Percentiles rank a stretch among this genome's conserved stretches.
phyloP scores from a whole-genome alignment of 2,113 vertebrate genomes.

The Riparia riparia region DNA sequence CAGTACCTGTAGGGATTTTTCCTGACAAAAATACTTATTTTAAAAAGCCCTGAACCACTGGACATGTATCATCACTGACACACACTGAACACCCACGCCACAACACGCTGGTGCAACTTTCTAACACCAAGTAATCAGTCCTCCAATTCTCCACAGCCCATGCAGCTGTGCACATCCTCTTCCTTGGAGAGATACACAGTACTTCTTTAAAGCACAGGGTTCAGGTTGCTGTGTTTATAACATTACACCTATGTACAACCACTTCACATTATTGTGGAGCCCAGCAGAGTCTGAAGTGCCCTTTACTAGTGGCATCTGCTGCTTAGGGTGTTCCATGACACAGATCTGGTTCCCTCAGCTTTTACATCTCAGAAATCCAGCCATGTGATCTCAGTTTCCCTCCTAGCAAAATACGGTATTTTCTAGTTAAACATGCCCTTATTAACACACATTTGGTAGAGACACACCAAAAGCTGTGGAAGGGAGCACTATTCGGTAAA shows the following conservation, averaged over 20 bases:
- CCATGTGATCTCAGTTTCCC: neutral
- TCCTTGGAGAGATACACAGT: accelerated
- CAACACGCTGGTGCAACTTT: neutral
- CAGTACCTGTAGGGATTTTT: neutral
- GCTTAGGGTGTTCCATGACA: neutral
- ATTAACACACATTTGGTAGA: neutral
- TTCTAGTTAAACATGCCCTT: accelerated
- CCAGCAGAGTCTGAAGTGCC: neutral
- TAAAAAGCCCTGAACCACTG: neutral
- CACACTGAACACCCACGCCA: neutral
- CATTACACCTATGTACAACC: neutral
- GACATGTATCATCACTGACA: neutral
- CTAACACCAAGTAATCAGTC: neutral
- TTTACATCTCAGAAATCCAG: neutral
- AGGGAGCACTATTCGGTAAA: neutral
- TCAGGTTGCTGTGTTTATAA: neutral
- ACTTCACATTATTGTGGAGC: accelerated
- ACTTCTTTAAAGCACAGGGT: neutral
- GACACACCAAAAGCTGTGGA: neutral
- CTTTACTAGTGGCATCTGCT: neutral
- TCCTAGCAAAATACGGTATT: neutral
- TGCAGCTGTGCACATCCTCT: neutral
- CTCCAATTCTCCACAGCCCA: neutral
- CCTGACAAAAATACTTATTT: neutral
- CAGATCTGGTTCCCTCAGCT: neutral